Base-by-base conservation (phyloP, 2,797 vertebrate species). In the Geotrypetes seraphini region DNA sequence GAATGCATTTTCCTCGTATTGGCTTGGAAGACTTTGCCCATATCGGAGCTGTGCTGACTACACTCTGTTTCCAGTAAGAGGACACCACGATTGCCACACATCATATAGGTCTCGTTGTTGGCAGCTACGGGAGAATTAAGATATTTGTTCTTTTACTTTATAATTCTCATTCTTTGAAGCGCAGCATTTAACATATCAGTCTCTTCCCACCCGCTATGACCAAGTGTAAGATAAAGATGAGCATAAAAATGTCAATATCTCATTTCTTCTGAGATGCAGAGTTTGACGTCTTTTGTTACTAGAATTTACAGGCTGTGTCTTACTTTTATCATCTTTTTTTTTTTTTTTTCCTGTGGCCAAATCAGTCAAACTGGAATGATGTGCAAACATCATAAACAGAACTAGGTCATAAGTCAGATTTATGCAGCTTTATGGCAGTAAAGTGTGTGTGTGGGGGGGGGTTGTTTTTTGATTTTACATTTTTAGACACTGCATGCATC, bases 301-400 rank as follows among this genome's bases (percentile, higher is more conserved):
- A 25, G 7, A 16, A 59, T 53, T 58, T 63, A 41, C 7, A 7
- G 43, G 14, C 23, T 53, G 16, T 16, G 32, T 57, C 48, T 46
- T 20, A 20, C 18, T 41, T 57, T 56, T 53, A 46, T 29, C 5
- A 28, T 48, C 50, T 45, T 40, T 50, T 17, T 11, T 36, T 22
- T 28, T 48, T 50, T 45, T 40, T 50, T 17, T 11, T 36, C 22
- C 43, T 35, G 21, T 12, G 15, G 36, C 31, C 40, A 27, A 60
- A 53, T 42, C 14, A 25, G 26, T 39, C 22, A 55, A 47, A 41
- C 43, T 44, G 56, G 30, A 48, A 39, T 43, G 16, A 39, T 36
- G 32, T 33, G 19, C 27, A 36, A 26, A 57, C 26, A 8, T 35
- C 9, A 14, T 3, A 6, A 46, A 41, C 36, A 58, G 31, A 57